Evolutionary conservation across 2,888 invertebrate genomes (phyloP), one percentile per base, ranked within the genome.

Genomic region (Drosophila ezoana): DNA sequence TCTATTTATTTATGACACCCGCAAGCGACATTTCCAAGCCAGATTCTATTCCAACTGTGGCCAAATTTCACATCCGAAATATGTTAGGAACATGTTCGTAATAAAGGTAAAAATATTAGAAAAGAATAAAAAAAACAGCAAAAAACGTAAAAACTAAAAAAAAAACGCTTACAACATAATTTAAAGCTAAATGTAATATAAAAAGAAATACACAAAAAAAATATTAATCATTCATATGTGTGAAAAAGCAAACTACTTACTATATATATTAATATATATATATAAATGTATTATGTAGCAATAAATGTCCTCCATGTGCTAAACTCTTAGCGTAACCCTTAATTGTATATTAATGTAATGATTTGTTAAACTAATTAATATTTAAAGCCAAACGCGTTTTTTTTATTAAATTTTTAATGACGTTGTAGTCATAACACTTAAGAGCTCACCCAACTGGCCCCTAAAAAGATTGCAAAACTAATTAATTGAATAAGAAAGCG

Each of bases 261-360:
- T 54, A 18, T 2, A 18, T 18, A 18, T 18, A 18, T 38, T 28
- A n/a, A 51, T 47, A 47, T n/a, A 23, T 8, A 28, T 11, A 33
- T 20, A 52, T 23, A 54, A 66, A 65, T 82, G 81, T 87, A 87
- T 85, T 87, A 79, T 71, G 76, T 88, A 82, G 86, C 76, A 73
- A 86, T 88, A 72, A 74, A 83, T 85, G 88, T 90, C 90, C 90
- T 91, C 91, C 90, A 91, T 90, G 90, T 91, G 91, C 90, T 90
- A 90, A 90, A 90, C 70, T 65, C 62, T 75, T 75, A 74, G 61
- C 66, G 49, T 59, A 45, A 65, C 60, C 47, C 66, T 60, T 70
- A 64, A 66, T 47, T 78, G 73, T 78, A 67, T 74, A 84, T 77
- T 69, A 76, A 67, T 66, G 75, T 64, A 72, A 72, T 75, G 81